phyloP scores from a whole-genome alignment of 2,888 invertebrate species.

The Pheosia gnoma region DNA sequence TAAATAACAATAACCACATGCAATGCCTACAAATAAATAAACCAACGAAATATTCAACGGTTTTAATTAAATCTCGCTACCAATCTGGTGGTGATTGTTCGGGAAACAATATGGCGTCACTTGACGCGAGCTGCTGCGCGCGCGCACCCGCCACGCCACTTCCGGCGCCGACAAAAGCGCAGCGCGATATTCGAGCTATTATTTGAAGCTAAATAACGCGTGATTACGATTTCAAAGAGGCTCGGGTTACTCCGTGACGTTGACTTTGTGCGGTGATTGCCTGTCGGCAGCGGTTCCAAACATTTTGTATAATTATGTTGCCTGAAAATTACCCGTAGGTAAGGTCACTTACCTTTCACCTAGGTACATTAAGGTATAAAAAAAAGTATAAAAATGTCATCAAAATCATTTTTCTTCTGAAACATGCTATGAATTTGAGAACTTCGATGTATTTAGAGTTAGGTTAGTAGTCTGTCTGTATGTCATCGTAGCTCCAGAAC shows the following conservation, averaged over 20 bases:
- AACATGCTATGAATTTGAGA: no score
- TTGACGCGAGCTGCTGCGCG: slow-evolving; percentile 43
- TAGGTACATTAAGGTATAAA: no score
- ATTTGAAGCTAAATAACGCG: slow-evolving; percentile 58
- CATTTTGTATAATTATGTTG: slow-evolving; percentile 20
- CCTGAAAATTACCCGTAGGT: no score
- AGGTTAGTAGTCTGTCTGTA: no score
- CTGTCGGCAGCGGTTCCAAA: slow-evolving; percentile 33
- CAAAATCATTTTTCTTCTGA: no score
- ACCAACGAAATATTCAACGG: slow-evolving; percentile 10
- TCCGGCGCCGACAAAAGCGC: slow-evolving; percentile 73
- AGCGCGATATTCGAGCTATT: slow-evolving; percentile 68
- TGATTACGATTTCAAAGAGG: slow-evolving; percentile 56
- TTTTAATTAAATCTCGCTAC: slow-evolving; percentile 36
- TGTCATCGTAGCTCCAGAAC: no score
- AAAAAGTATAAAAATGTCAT: no score
- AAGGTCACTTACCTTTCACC: no score
- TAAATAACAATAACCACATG: neutral
- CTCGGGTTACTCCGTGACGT: slow-evolving; percentile 61
- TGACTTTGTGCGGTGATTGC: slow-evolving; percentile 43
- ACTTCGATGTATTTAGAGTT: no score
- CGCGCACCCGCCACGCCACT: slow-evolving; percentile 58
- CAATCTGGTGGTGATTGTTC: slow-evolving; percentile 43
- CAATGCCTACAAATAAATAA: neutral
- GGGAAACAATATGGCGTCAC: slow-evolving; percentile 54